Evolutionary conservation across 2,113 vertebrate genomes (phyloP).

Genomic region (Beaufortia kweichowensis): DNA sequence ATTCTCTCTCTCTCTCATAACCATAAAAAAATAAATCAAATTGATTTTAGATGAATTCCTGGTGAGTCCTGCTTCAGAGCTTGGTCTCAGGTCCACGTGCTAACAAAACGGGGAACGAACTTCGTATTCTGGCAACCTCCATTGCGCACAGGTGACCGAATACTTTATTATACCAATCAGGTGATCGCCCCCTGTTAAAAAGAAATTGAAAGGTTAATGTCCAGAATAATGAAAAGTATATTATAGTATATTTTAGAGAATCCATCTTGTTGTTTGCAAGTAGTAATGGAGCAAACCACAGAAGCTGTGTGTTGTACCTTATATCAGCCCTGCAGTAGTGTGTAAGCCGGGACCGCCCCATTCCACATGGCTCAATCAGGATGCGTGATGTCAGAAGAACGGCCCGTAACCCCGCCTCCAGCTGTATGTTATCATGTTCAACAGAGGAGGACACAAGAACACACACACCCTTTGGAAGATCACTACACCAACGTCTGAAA

Average conservation of each 20-base stretch:
- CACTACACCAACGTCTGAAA: conserved; percentile 77
- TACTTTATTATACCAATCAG: conserved; percentile 88
- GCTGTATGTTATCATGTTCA: conserved; percentile 73
- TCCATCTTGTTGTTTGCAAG: background rate
- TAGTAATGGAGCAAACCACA: background rate
- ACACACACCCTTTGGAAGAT: conserved; percentile 76
- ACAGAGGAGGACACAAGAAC: conserved; percentile 79
- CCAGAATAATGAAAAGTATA: background rate
- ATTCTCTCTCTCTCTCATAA: background rate
- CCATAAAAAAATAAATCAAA: background rate
- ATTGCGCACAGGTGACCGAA: conserved; percentile 85
- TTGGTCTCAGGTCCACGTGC: conserved; percentile 76
- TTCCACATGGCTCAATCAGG: conserved; percentile 78
- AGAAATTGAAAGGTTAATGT: background rate
- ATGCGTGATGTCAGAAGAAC: conserved; percentile 80
- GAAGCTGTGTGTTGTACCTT: conserved; percentile 66
- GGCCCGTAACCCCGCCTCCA: conserved; percentile 76
- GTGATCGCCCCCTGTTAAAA: conserved; percentile 79
- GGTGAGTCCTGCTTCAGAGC: conserved; percentile 60
- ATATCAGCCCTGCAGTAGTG: conserved; percentile 85
- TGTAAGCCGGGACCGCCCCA: conserved; percentile 77
- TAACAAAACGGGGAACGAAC: conserved; percentile 77
- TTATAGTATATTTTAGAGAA: background rate
- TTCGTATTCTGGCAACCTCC: conserved; percentile 82
- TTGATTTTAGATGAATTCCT: conserved; percentile 17